Evolutionary conservation across 2,797 vertebrate species (phyloP), one percentile per base, ranked within the genome.

Genomic region (Schizothorax lantsangensis): DNA sequence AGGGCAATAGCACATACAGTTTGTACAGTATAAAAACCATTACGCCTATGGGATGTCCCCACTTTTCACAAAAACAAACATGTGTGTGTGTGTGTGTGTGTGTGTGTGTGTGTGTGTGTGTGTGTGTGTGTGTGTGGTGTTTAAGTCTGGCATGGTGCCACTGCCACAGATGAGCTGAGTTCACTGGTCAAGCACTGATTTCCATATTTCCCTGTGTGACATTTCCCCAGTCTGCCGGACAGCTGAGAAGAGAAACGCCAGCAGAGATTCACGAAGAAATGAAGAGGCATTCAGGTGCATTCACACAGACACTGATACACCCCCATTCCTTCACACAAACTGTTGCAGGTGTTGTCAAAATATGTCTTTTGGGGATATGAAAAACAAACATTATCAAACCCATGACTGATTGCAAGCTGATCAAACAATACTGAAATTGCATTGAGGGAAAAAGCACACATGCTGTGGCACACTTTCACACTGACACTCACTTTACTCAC

Each of bases 141-240:
- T 23, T 75, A 36, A 52, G 40, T 47, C 73, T 90, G 84, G 87
- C 89, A 75, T 75, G 6, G 17, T 79, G 89, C 86, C 91, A 88
- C 86, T 84, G 79, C 59, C 82, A 88, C 88, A 74, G 88, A 93
- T 94, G 95, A 96, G 95, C 93, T 93, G 95, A 96, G 95, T 93
- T 96, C 95, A 95, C 92, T 96, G 93, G 94, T 93, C 92, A 96
- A 95, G 95, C 94, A 95, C 94, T 93, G 90, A 94, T 93, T 95
- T 95, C 92, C 93, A 92, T 91, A 86, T 94, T 93, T 94, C 89
- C 91, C 90, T 91, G 72, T 89, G 90, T 91, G 84, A 87, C 87
- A 87, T 88, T 92, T 91, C 68, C 86, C 89, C 69, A 77, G 87
- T 92, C 74, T 86, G 90, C 54, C 0, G 84, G 89, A 88, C 83